Percentiles rank a stretch among this genome's conserved stretches.
phyloP scores from a whole-genome alignment of 2,888 invertebrate genomes.

The Eulithis prunata region DNA sequence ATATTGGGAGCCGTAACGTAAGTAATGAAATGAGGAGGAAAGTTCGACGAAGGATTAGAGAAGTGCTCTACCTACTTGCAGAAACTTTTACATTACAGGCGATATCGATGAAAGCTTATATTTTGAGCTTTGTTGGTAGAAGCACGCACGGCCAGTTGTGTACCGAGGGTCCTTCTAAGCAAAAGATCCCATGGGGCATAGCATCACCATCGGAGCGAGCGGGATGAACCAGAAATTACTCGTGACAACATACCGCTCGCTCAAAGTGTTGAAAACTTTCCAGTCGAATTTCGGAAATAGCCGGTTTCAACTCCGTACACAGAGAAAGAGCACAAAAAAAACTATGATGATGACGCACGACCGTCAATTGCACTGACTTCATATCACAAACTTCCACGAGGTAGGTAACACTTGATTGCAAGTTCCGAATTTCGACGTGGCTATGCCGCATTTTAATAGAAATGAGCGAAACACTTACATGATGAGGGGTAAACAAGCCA shows the following conservation, averaged over 20 bases:
- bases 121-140: conserved; percentile 54
- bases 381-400: conserved; percentile 80
- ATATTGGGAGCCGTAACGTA: conserved; percentile 54
- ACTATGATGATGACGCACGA: conserved; percentile 52
- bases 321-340: conserved; percentile 60
- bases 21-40: conserved; percentile 57
- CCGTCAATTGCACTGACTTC: conserved; percentile 67
- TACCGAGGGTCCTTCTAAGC: conserved; percentile 59
- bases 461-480: conserved; percentile 83
- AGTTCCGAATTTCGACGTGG: conserved; percentile 80
- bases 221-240: conserved; percentile 52
- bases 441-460: conserved; percentile 71
- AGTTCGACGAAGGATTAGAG: conserved; percentile 67
- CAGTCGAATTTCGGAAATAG: conserved; percentile 80
- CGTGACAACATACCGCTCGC: conserved; percentile 64
- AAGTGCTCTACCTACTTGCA: conserved; percentile 67
- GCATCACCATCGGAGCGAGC: conserved; percentile 59
- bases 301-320: conserved; percentile 63
- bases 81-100: conserved; percentile 70
- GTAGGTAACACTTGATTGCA: conserved; percentile 71
- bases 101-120: conserved; percentile 69
- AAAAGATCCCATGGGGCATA: conserved; percentile 71
- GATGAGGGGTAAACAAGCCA: conserved; percentile 82
- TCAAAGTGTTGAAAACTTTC: conserved; percentile 66
- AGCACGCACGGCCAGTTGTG: conserved; percentile 56